A percentile compares a stretch with the other conserved stretches of the same genome.
phyloP scores from a whole-genome alignment of 2,113 vertebrate genomes.

The Gobiocypris rarus region DNA sequence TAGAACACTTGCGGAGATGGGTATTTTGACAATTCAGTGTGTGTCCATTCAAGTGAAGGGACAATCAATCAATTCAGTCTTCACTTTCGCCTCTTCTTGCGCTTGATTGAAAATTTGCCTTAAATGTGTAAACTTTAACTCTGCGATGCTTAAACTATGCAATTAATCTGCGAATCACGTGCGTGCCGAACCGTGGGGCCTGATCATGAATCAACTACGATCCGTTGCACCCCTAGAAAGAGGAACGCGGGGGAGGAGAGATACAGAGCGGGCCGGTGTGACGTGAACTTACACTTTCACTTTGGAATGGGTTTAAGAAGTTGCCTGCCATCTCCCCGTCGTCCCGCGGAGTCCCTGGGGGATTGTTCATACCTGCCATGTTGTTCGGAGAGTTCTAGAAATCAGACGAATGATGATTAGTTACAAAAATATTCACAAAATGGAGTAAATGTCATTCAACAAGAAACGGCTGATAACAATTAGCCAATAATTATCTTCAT shows the following conservation, averaged over 20 bases:
- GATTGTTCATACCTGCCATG: slow-evolving; percentile 89
- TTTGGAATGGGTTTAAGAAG: slow-evolving; percentile 93
- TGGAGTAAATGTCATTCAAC: neutral
- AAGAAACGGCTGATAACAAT: neutral
- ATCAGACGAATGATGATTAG: neutral
- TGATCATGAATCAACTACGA: too few relatives aligned
- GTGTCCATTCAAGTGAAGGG: too few relatives aligned
- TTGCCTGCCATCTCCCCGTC: slow-evolving; percentile 89
- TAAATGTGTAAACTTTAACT: too few relatives aligned
- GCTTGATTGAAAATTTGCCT: too few relatives aligned
- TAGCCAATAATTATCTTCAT: neutral
- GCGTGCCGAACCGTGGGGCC: too few relatives aligned
- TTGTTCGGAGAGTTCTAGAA: slow-evolving; percentile 88
- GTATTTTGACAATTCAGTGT: too few relatives aligned
- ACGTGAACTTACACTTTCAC: slow-evolving; percentile 86
- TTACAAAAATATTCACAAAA: neutral
- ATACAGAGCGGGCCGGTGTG: slow-evolving; percentile 39
- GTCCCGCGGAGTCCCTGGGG: slow-evolving; percentile 87
- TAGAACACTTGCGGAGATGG: too few relatives aligned
- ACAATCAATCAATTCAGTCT: too few relatives aligned
- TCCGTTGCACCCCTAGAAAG: neutral
- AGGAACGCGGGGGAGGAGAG: slow-evolving; percentile 54
- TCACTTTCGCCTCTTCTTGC: too few relatives aligned
- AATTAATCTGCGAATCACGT: too few relatives aligned
- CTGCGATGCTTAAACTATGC: too few relatives aligned